Evolutionary conservation across 2,797 vertebrate species (phyloP), one percentile per base, ranked within the genome.

Genomic region (Gambelia wislizenii): DNA sequence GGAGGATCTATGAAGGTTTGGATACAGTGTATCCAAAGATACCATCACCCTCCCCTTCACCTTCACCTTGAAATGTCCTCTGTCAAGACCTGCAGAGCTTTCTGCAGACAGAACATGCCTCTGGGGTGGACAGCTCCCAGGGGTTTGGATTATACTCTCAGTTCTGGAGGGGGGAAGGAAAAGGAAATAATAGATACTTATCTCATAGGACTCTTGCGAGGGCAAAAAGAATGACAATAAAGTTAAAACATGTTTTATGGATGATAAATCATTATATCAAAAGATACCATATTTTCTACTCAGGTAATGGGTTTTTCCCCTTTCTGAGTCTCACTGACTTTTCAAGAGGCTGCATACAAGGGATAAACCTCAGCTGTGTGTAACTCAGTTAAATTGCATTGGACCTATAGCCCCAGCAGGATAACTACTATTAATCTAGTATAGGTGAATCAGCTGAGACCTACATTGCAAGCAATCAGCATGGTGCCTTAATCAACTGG

Each of bases 141-240:
- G 30, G 64, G 64, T 33, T 67, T 67, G n/a, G n/a, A n/a, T 79
- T 79, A 79, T n/a, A 56, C 49, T 54, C 52, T 33, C 25, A 56
- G 76, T 86, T 69, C 61, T 78, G 44, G 36, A 22, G n/a, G n/a
- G n/a, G n/a, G n/a, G n/a, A n/a, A n/a, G n/a, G 36, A 86, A 86
- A 86, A 44, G 44, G 44, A 61, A 86, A 67, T 78, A 52, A 39
- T 12, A 36, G 42, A 47, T 77, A 76, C 72, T 12, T 76, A 30
- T 76, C 30, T 85, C 83, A 72, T 8, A 84, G 47, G n/a, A 70
- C 9, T 76, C 39, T 76, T 47, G 56, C 69, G 59, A 49, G 20
- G 22, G 44, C 18, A 70, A 36, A 84, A 52, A 14, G 25, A 52
- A n/a, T 83, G n/a, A 16, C 59, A 76, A 47, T 83, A 52, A 16